Base-by-base conservation (phyloP, 1,140 invertebrate species). In the Leptopilina clavipes region DNA sequence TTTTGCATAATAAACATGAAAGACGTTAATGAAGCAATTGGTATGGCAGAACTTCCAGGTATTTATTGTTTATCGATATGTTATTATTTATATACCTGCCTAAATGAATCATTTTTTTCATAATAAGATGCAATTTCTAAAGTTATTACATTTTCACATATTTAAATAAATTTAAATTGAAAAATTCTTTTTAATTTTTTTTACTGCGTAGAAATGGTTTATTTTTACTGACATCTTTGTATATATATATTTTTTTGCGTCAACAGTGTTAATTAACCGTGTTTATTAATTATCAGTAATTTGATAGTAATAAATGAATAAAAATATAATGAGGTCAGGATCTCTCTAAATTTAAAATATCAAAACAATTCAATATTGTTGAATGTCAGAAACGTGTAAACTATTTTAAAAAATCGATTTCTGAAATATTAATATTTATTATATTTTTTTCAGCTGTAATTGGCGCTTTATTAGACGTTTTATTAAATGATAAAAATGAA, bases 401-500 rank as follows among this genome's bases (percentile, higher is more conserved):
- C 25, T 31, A 40, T 40, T 40, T 40, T 40, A 40, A 40, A 40
- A 40, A 40, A 40, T 40, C 8, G 9, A n/a, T n/a, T n/a, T n/a
- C n/a, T n/a, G n/a, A n/a, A n/a, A n/a, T n/a, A n/a, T n/a, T n/a
- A n/a, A n/a, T n/a, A n/a, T n/a, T n/a, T n/a, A n/a, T n/a, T n/a
- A n/a, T n/a, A 40, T 40, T 40, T 40, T 40, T 40, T 52, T 56
- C 78, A 94, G 93, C 91, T 75, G 91, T 92, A n/a, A 85, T 94
- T 37, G 89, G 88, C 76, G 91, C 90, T 56, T 86, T 94, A 17
- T 84, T 94, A 44, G 92, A 93, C 72, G 89, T 91, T 52, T n/a
- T 52, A 1, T 85, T 93, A 44, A 87, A 90, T 22, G 93, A 94
- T 85, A 93, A 93, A 86, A 92, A 92, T 87, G 88, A 90, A 52